Conservation (phyloP, 2,113 vertebrate genomes). For the Nothobranchius furzeri region DNA sequence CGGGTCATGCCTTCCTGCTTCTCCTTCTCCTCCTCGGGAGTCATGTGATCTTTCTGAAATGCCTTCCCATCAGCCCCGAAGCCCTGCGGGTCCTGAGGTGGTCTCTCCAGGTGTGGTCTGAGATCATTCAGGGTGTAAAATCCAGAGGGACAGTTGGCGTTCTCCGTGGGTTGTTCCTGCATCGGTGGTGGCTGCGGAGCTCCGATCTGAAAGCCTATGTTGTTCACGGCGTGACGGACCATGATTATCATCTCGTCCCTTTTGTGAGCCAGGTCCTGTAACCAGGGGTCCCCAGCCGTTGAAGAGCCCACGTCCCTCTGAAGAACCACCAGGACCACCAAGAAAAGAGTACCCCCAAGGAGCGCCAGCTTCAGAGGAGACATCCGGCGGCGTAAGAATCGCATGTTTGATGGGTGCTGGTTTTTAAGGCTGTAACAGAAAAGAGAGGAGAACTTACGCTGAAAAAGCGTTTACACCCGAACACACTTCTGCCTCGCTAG, state of each 20-base stretch:
- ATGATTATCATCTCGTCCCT: slow-evolving; percentile 85
- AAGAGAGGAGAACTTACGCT: not conserved
- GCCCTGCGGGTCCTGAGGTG: slow-evolving; percentile 81
- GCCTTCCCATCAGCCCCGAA: slow-evolving; percentile 83
- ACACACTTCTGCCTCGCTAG: not conserved
- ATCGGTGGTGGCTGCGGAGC: slow-evolving; percentile 75
- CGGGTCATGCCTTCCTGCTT: slow-evolving; percentile 89
- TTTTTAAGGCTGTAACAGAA: slow-evolving; percentile 18
- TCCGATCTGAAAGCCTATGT: slow-evolving; percentile 89
- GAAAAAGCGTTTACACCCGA: not conserved
- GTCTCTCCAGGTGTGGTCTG: slow-evolving; percentile 85
- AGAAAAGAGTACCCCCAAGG: slow-evolving; percentile 77
- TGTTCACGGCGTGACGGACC: slow-evolving; percentile 88
- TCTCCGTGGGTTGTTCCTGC: slow-evolving; percentile 42
- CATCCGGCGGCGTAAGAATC: slow-evolving; percentile 80
- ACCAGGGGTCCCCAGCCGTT: slow-evolving; percentile 83
- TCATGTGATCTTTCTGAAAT: slow-evolving; percentile 83
- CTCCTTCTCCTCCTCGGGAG: slow-evolving; percentile 83
- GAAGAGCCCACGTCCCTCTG: slow-evolving; percentile 81
- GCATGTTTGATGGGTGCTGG: slow-evolving; percentile 71
- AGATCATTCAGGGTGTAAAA: slow-evolving; percentile 86
- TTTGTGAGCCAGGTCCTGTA: slow-evolving; percentile 84
- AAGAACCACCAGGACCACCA: slow-evolving; percentile 87
- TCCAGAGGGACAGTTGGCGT: slow-evolving; percentile 80
- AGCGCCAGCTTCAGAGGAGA: slow-evolving; percentile 87